Conservation (phyloP, 1,140 invertebrate species). For the Choristoneura fumiferana region DNA sequence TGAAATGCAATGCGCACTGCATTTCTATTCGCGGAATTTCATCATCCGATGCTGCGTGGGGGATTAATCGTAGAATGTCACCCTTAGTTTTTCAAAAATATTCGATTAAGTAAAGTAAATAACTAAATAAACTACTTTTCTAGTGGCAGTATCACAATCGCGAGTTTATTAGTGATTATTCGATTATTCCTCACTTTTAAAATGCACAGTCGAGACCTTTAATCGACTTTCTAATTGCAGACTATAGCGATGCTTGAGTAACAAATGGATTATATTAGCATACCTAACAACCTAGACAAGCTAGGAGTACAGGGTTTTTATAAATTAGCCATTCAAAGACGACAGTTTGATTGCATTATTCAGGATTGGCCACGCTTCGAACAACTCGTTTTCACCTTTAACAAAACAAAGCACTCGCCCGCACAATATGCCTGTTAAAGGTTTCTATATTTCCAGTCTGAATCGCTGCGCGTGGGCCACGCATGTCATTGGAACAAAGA, state of each 20-base stretch:
- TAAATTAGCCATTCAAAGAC: background rate
- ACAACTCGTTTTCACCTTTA: slow-evolving; percentile 10
- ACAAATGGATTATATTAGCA: slow-evolving; percentile 12
- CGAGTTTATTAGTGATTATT: too few relatives aligned
- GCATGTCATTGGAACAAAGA: background rate
- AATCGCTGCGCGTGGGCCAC: slow-evolving; percentile 2
- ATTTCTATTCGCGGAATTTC: background rate
- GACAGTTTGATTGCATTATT: background rate
- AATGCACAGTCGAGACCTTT: background rate
- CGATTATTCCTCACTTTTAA: background rate
- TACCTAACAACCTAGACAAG: slow-evolving; percentile 6
- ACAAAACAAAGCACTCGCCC: background rate
- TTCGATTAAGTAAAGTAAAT: too few relatives aligned
- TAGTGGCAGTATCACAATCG: too few relatives aligned
- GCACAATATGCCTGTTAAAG: slow-evolving; percentile 1
- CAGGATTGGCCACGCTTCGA: background rate
- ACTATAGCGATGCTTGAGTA: background rate
- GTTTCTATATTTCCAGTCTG: background rate
- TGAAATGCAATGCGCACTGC: background rate
- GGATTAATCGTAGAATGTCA: too few relatives aligned
- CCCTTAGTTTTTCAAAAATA: too few relatives aligned
- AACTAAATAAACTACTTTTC: too few relatives aligned
- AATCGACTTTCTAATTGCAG: slow-evolving; percentile 15
- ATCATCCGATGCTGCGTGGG: background rate
- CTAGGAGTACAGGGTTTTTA: slow-evolving; percentile 8